phyloP scores from a whole-genome alignment of 2,113 vertebrate genomes.

The Apteryx mantelli region DNA sequence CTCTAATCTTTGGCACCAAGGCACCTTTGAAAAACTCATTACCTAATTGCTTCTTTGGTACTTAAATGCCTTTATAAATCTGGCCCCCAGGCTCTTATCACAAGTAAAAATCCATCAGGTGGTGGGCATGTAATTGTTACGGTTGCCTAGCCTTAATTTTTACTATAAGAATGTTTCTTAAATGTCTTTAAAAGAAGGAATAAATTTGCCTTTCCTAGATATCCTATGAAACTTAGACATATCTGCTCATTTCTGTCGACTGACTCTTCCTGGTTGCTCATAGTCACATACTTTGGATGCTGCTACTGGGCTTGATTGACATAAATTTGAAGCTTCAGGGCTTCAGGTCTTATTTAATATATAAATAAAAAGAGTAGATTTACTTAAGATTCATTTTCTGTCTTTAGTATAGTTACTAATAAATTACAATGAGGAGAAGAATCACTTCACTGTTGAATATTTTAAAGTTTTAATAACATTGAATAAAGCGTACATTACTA shows the following conservation, averaged over 20 bases:
- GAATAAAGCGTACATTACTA: neutral
- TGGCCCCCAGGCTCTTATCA: neutral
- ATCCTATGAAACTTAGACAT: neutral
- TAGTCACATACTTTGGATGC: neutral
- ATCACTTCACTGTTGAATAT: neutral
- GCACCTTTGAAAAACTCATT: neutral
- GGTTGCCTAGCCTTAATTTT: neutral
- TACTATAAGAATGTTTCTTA: neutral
- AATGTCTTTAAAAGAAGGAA: neutral
- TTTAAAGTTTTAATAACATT: neutral
- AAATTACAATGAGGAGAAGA: neutral
- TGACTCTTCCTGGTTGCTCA: neutral
- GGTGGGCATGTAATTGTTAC: neutral
- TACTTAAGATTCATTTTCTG: neutral
- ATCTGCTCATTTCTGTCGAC: neutral
- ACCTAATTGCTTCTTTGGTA: neutral
- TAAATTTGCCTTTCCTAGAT: neutral
- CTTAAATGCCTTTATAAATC: neutral
- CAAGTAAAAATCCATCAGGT: neutral
- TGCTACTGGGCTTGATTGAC: neutral
- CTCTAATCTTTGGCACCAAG: rapidly evolving
- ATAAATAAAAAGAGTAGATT: neutral
- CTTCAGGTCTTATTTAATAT: neutral
- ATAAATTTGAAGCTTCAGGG: neutral
- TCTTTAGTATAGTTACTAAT: neutral